Percentiles rank a stretch among this genome's conserved stretches.
Evolutionary conservation across 2,113 vertebrate species (phyloP).

Genomic region (Pituophis catenifer): DNA sequence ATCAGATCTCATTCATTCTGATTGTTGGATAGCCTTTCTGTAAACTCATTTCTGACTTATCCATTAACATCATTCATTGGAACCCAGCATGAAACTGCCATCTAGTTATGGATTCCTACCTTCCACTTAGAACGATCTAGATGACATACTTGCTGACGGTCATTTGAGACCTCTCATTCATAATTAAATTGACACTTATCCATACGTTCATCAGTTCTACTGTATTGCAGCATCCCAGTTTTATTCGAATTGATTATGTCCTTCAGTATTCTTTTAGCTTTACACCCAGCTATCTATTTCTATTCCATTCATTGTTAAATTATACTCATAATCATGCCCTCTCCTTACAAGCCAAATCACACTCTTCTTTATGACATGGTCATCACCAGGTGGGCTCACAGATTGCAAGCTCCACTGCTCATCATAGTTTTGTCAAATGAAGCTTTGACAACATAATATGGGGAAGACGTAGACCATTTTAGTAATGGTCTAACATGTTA

Average conservation of each 20-base stretch:
- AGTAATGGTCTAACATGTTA: neutral
- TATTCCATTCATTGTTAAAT: neutral
- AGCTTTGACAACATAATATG: neutral
- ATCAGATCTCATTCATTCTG: neutral
- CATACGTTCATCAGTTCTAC: neutral
- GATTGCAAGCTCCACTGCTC: neutral
- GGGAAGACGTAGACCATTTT: neutral
- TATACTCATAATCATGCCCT: neutral
- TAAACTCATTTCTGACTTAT: neutral
- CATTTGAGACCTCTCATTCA: neutral
- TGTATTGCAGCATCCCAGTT: neutral
- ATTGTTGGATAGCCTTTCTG: neutral
- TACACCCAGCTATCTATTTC: neutral
- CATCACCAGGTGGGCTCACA: neutral
- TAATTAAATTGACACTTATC: neutral
- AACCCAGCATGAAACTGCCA: neutral
- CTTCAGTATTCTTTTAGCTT: neutral
- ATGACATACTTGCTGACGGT: neutral
- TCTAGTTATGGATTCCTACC: neutral
- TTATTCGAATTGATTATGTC: neutral
- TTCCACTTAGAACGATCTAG: neutral
- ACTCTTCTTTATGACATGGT: neutral
- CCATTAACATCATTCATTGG: neutral
- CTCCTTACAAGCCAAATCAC: neutral
- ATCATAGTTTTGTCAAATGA: neutral